Conservation (phyloP, 2,797 vertebrate genomes). For the Pteronotus mesoamericanus region DNA sequence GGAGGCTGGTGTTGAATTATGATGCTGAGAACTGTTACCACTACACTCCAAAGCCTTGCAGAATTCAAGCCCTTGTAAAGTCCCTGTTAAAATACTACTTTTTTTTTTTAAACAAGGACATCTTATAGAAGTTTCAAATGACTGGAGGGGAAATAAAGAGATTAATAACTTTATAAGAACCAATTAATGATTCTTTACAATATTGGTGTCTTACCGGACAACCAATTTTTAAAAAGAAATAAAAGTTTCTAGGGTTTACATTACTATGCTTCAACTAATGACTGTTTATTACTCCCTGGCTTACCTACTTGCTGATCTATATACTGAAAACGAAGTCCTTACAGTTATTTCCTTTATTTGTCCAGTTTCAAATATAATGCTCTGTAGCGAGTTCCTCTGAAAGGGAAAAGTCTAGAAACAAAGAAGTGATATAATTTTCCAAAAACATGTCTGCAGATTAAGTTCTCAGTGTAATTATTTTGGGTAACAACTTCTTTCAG, state of each 20-base stretch:
- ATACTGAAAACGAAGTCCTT: constrained; percentile 53
- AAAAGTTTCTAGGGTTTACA: constrained; percentile 58
- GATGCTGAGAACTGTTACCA: background rate
- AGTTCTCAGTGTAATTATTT: background rate
- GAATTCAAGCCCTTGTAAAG: background rate
- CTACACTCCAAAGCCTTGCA: background rate
- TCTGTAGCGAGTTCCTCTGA: background rate
- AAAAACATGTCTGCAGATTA: background rate
- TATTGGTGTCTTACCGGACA: constrained; percentile 65
- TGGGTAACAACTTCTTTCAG: background rate
- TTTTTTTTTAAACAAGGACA: constrained; percentile 8
- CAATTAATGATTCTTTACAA: constrained; percentile 64
- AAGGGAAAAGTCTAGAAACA: background rate
- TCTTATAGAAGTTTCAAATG: constrained; percentile 42
- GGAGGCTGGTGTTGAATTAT: background rate
- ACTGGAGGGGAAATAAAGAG: constrained; percentile 56
- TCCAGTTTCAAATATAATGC: background rate
- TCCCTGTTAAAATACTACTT: background rate
- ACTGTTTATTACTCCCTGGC: constrained; percentile 60
- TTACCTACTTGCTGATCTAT: constrained; percentile 65
- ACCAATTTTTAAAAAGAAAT: constrained; percentile 75
- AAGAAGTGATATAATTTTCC: background rate
- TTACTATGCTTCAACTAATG: constrained; percentile 57
- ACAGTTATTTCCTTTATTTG: constrained; percentile 38
- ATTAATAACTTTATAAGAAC: constrained; percentile 59